Percentiles rank a stretch among this genome's conserved stretches.
Evolutionary conservation across 2,113 vertebrate species (phyloP).

Genomic region (Melanerpes aurifrons): DNA sequence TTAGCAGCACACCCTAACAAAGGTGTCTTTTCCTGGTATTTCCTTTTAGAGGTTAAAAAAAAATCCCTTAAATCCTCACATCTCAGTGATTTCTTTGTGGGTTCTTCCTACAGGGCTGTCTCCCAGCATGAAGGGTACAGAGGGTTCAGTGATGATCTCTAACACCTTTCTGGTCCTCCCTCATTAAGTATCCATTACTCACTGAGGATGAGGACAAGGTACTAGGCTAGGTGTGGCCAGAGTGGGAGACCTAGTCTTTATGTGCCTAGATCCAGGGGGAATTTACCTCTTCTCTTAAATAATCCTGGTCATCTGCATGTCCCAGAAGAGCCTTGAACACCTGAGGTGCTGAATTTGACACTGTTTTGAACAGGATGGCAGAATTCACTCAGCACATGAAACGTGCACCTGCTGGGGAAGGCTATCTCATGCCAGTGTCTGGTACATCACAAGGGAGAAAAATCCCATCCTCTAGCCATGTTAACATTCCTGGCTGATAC

Average conservation of each 20-base stretch:
- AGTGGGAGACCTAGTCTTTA: not conserved
- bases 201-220: not conserved
- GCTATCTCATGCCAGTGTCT: not conserved
- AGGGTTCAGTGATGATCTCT: not conserved
- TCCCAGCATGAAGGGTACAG: not conserved
- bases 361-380: not conserved
- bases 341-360: not conserved
- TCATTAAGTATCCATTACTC: not conserved
- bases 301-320: not conserved
- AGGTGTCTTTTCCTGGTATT: not conserved
- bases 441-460: not conserved
- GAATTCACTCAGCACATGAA: not conserved
- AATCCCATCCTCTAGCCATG: not conserved
- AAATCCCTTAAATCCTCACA: not conserved
- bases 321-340: not conserved
- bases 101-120: not conserved
- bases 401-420: not conserved
- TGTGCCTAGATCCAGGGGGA: not conserved
- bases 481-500: not conserved
- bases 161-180: not conserved
- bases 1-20: not conserved
- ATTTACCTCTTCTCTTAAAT: not conserved
- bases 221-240: not conserved
- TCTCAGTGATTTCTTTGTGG: not conserved
- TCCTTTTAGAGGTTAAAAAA: not conserved